These are phyloP conservation scores for Tetrapedia diversipes DNA, from an alignment of 2,888 invertebrate genomes.

Conservation along the genomic window DNA sequence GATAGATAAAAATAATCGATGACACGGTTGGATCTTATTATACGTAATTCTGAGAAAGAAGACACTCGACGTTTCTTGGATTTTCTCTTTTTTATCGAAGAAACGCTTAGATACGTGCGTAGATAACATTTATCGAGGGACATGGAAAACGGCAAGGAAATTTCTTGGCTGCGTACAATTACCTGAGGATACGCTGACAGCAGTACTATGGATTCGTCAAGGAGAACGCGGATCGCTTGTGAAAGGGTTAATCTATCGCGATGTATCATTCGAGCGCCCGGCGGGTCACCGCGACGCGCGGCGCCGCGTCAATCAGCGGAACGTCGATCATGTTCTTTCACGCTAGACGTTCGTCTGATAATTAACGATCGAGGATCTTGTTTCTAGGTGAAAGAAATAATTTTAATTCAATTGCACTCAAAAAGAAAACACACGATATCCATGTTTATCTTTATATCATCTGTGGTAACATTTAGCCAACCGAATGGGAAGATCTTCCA, in stretches of 20 bases:
- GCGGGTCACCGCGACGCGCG: slow-evolving; percentile 14
- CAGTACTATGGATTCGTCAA: slow-evolving; percentile 41
- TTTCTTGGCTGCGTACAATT: slow-evolving; percentile 30
- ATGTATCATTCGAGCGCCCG: slow-evolving; percentile 51
- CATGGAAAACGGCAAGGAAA: not conserved
- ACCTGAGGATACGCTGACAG: not conserved
- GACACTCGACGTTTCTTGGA: not conserved
- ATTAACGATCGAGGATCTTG: slow-evolving; percentile 41
- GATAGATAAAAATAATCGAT: slow-evolving; percentile 36
- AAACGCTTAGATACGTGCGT: not conserved
- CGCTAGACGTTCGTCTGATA: slow-evolving; percentile 19
- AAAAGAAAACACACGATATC: too few species aligned
- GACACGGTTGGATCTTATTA: slow-evolving; percentile 19
- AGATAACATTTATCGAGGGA: too few species aligned
- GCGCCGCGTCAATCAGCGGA: slow-evolving; percentile 36
- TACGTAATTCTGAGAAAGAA: too few species aligned
- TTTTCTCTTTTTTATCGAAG: not conserved
- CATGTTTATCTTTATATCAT: too few species aligned
- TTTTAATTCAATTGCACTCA: slow-evolving; percentile 9
- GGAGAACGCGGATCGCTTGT: slow-evolving; percentile 41
- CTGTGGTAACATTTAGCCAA: too few species aligned
- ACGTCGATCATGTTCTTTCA: slow-evolving; percentile 39
- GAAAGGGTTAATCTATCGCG: slow-evolving; percentile 57
- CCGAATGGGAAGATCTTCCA: too few species aligned
- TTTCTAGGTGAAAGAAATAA: slow-evolving; percentile 12